Percentiles rank a stretch among this genome's conserved stretches.
Conservation (phyloP, 2,888 invertebrate species). For the Leptogaster cylindrica region DNA sequence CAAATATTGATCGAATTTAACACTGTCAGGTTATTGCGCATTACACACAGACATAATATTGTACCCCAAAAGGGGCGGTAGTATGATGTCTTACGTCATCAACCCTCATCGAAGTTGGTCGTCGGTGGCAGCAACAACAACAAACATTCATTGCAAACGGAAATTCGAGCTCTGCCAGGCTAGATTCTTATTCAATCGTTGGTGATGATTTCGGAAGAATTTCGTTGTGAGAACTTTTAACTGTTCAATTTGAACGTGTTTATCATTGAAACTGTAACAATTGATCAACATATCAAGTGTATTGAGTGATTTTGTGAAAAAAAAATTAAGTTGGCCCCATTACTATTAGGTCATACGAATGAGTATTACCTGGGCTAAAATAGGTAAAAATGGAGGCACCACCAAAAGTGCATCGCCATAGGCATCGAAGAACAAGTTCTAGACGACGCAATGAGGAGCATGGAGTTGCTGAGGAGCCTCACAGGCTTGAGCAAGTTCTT, state of each 20-base stretch:
- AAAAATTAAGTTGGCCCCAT: constrained; percentile 15
- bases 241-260: too few species aligned
- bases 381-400: constrained; percentile 56
- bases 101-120: constrained; percentile 46
- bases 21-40: constrained; percentile 44
- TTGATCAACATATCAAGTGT: neutral
- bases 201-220: neutral
- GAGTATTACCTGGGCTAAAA: constrained; percentile 17
- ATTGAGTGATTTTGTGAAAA: neutral
- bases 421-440: constrained; percentile 58
- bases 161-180: constrained; percentile 16
- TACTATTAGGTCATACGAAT: constrained; percentile 33
- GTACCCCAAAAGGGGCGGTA: constrained; percentile 15
- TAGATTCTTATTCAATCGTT: neutral
- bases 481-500: neutral
- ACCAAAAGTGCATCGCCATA: constrained; percentile 61
- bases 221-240: too few species aligned
- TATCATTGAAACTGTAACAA: too few species aligned
- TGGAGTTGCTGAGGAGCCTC: constrained; percentile 49
- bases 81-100: constrained; percentile 50
- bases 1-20: constrained; percentile 42
- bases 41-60: constrained; percentile 18
- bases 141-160: constrained; percentile 27
- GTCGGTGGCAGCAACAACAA: constrained; percentile 41
- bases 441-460: constrained; percentile 56